Evolutionary conservation across 2,888 invertebrate genomes (phyloP).

Genomic region (Sisyra terminalis): DNA sequence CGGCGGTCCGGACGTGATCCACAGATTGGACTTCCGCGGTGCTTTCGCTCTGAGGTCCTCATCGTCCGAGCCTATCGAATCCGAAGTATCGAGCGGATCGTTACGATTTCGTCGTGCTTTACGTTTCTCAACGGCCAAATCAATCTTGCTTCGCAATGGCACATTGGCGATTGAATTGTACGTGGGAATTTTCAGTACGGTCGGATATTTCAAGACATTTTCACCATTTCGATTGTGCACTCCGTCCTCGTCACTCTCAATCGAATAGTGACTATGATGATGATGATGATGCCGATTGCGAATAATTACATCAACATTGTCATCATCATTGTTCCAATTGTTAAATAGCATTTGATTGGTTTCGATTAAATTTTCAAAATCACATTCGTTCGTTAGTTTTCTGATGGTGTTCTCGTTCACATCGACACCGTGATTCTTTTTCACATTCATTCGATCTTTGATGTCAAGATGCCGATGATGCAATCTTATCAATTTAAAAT

Average conservation of each 20-base stretch:
- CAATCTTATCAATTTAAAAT: slow-evolving; percentile 11
- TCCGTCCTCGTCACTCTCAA: slow-evolving; percentile 20
- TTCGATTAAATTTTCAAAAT: slow-evolving; percentile 36
- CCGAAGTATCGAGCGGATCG: slow-evolving; percentile 31
- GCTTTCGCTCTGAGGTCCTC: slow-evolving; percentile 29
- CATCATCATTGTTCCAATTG: too few relatives aligned
- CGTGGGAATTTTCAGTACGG: slow-evolving; percentile 23
- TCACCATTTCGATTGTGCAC: slow-evolving; percentile 20
- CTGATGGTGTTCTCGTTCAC: slow-evolving; percentile 9
- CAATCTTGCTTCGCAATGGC: slow-evolving; percentile 24
- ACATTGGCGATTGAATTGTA: slow-evolving; percentile 19
- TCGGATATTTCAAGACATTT: slow-evolving; percentile 15
- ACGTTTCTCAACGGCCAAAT: slow-evolving; percentile 23
- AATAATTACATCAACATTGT: too few relatives aligned
- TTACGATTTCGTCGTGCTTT: slow-evolving; percentile 17
- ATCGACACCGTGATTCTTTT: slow-evolving; percentile 5
- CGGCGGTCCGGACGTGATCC: slow-evolving; percentile 37
- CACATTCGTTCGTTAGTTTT: slow-evolving; percentile 25
- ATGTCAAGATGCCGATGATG: slow-evolving; percentile 8
- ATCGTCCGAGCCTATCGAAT: slow-evolving; percentile 30
- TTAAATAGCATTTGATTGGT: slow-evolving; percentile 39
- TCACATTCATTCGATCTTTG: slow-evolving; percentile 11
- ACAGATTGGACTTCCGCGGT: slow-evolving; percentile 19
- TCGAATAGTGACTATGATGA: slow-evolving; percentile 12
- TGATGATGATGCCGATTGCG: too few relatives aligned